These are phyloP conservation scores for Junonia oenone DNA, from an alignment of 2,888 invertebrate genomes.

Conservation along the genomic window DNA sequence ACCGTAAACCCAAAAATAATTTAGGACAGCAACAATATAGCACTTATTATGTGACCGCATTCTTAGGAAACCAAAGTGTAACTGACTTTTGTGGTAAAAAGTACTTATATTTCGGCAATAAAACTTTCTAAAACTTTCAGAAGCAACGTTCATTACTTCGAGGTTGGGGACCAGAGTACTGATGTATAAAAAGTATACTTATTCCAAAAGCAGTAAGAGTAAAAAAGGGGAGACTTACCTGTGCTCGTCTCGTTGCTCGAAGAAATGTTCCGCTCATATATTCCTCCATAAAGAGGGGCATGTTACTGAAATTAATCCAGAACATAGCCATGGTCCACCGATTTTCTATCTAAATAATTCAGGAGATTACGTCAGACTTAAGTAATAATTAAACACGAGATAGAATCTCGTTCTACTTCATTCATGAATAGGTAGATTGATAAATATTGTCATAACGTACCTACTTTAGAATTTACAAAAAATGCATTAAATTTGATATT, in stretches of 20 bases:
- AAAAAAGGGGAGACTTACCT: conserved; percentile 49
- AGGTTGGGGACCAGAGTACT: conserved; percentile 50
- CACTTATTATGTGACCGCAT: too few species aligned
- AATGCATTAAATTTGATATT: too few species aligned
- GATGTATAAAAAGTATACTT: conserved; percentile 54
- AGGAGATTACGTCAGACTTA: conserved; percentile 15
- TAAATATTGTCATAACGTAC: too few species aligned
- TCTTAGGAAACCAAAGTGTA: too few species aligned
- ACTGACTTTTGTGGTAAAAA: too few species aligned
- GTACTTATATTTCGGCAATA: not conserved
- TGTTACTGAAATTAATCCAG: conserved; percentile 41
- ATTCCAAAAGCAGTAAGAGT: conserved; percentile 36
- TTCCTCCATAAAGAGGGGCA: conserved; percentile 42
- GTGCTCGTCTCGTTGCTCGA: conserved; percentile 61
- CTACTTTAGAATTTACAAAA: too few species aligned
- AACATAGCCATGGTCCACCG: conserved; percentile 57
- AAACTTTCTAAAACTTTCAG: conserved; percentile 33
- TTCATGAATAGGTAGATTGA: too few species aligned
- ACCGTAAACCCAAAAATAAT: too few species aligned
- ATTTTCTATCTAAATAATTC: conserved; percentile 49
- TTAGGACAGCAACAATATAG: too few species aligned
- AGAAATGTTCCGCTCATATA: conserved; percentile 55
- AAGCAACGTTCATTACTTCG: conserved; percentile 54
- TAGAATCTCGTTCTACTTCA: too few species aligned
- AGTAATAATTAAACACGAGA: not conserved